Percentiles rank a stretch among this genome's conserved stretches.
Conservation (phyloP, 35 echinoderm and acorn worm species). For the Anneissia japonica region DNA sequence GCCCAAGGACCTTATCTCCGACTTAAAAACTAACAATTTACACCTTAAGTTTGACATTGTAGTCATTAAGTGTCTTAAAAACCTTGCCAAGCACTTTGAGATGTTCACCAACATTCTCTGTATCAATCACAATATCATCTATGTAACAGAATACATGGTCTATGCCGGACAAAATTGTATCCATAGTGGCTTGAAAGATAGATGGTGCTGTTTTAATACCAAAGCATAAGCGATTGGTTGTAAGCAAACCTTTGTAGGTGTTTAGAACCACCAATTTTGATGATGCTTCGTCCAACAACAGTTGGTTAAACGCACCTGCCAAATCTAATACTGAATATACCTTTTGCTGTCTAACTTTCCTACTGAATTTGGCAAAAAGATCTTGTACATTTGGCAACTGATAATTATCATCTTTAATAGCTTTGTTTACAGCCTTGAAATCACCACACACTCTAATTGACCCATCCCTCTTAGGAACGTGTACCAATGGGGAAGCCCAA, state of each 20-base stretch:
- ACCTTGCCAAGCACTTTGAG: background rate
- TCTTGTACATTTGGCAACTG: conserved; percentile 23
- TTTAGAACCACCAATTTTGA: conserved; percentile 10
- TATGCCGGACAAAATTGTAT: conserved; percentile 15
- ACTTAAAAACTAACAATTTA: conserved; percentile 6
- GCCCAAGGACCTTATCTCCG: background rate
- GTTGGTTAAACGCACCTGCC: conserved; percentile 22
- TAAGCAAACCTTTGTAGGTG: conserved; percentile 16
- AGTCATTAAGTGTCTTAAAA: background rate
- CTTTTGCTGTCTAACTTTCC: background rate
- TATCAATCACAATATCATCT: conserved; percentile 27
- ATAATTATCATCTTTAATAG: no score
- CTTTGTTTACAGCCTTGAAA: conserved; percentile 19
- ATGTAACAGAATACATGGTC: conserved; percentile 36
- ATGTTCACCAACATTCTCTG: background rate
- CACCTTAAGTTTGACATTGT: conserved; percentile 13
- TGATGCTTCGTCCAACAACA: conserved; percentile 12
- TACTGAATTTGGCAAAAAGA: conserved; percentile 13
- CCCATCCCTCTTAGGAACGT: conserved; percentile 8
- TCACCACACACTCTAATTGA: conserved; percentile 29
- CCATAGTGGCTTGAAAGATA: conserved; percentile 23
- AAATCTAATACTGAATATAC: conserved; percentile 22
- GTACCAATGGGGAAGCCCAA: no score
- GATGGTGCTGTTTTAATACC: conserved; percentile 29
- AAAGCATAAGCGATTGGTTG: conserved; percentile 9